Evolutionary conservation across 2,113 vertebrate species (phyloP).

Genomic region (Tupaia chinensis): DNA sequence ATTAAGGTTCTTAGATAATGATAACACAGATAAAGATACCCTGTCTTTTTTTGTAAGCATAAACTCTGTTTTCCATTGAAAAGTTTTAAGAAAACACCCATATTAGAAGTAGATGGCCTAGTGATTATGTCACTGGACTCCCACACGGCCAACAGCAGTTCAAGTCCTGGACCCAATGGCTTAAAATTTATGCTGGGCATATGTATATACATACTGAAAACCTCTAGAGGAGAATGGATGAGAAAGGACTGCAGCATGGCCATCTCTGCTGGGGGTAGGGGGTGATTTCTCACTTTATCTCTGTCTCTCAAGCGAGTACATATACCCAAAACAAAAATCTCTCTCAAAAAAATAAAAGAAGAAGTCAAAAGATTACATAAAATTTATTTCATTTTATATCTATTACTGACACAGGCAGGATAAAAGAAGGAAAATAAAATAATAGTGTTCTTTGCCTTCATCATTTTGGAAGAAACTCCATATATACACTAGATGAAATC

Average conservation of each 20-base stretch:
- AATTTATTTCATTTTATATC: slow-evolving; percentile 18
- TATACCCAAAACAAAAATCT: no score
- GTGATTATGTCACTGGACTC: no score
- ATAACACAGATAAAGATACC: background rate
- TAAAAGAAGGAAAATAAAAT: background rate
- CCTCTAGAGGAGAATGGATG: no score
- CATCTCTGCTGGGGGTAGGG: no score
- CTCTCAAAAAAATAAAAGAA: background rate
- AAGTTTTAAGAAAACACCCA: background rate
- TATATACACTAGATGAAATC: background rate
- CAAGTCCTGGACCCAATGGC: no score
- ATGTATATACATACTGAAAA: no score
- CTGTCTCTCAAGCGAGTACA: no score
- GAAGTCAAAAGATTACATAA: background rate
- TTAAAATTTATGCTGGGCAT: no score
- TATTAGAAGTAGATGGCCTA: background rate
- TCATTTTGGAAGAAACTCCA: slow-evolving; percentile 2
- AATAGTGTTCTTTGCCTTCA: background rate
- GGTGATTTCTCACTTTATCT: no score
- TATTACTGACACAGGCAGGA: background rate
- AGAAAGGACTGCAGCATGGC: no score
- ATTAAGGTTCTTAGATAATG: slow-evolving; percentile 44
- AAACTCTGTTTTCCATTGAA: background rate
- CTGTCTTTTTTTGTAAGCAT: background rate
- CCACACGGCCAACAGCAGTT: no score